Conservation (phyloP, 2,888 invertebrate genomes). For the Scotopteryx bipunctaria region DNA sequence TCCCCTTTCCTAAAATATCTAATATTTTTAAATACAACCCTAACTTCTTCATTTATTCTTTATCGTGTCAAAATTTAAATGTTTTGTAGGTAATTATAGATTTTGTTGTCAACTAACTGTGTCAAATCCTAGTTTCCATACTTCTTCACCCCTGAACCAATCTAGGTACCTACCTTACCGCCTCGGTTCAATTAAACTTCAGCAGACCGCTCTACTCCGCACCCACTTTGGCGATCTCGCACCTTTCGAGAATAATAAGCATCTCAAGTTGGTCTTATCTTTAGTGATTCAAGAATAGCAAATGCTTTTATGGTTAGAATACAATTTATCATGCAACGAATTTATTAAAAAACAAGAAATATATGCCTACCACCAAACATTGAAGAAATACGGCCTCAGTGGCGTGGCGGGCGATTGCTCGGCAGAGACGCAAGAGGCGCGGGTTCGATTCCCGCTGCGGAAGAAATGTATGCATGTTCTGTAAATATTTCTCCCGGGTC, state of each 20-base stretch:
- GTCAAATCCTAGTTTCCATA: slow-evolving; percentile 20
- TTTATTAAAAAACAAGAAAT: not conserved
- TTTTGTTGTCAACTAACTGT: slow-evolving; percentile 3
- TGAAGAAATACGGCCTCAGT: too few relatives aligned
- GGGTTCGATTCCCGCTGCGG: too few relatives aligned
- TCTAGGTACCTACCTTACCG: slow-evolving; percentile 44
- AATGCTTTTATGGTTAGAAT: not conserved
- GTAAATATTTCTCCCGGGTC: too few relatives aligned
- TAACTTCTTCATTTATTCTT: not conserved
- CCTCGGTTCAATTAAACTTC: slow-evolving; percentile 87
- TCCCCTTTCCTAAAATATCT: too few relatives aligned
- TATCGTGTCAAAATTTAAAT: not conserved
- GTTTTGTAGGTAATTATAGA: too few relatives aligned
- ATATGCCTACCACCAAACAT: too few relatives aligned
- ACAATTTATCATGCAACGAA: too few relatives aligned
- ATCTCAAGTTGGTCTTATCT: slow-evolving; percentile 18
- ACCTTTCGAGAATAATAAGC: slow-evolving; percentile 29
- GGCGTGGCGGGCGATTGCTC: too few relatives aligned
- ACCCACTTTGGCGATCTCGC: slow-evolving; percentile 30
- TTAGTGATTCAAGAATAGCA: not conserved
- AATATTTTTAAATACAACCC: too few relatives aligned
- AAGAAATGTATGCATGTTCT: too few relatives aligned
- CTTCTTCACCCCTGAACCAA: slow-evolving; percentile 41
- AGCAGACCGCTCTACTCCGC: slow-evolving; percentile 63
- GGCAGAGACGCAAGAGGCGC: too few relatives aligned